Conservation (phyloP, 2,113 vertebrate species). For the Tauraco erythrolophus region DNA sequence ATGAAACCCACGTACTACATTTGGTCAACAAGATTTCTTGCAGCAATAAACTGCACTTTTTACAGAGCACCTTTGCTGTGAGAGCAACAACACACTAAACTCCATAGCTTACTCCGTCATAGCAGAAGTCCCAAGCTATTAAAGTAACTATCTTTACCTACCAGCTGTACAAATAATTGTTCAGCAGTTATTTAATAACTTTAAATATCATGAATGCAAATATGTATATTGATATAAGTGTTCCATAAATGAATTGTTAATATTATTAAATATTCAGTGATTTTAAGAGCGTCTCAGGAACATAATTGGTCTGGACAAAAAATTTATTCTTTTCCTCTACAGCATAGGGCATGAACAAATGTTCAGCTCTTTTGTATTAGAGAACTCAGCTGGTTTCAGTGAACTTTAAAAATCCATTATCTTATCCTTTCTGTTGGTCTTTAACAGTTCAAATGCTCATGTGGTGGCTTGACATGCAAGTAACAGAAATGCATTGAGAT, state of each 20-base stretch:
- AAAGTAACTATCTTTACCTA: not conserved
- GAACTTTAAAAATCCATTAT: not conserved
- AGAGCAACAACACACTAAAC: not conserved
- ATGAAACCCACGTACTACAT: constrained; percentile 44
- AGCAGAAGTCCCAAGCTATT: not conserved
- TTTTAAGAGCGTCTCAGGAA: not conserved
- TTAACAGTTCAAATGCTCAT: not conserved
- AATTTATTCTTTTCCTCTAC: not conserved
- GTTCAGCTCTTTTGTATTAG: not conserved
- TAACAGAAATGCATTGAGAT: not conserved
- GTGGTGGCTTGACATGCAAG: not conserved
- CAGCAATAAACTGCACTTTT: constrained; percentile 40
- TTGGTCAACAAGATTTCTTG: constrained; percentile 58
- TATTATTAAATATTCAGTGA: not conserved
- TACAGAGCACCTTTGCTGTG: not conserved
- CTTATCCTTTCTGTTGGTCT: not conserved
- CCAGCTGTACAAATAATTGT: not conserved
- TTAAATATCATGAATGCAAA: not conserved
- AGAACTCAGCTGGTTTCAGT: not conserved
- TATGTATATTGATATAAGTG: not conserved
- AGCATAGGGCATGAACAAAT: not conserved
- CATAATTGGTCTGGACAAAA: not conserved
- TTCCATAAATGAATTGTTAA: not conserved
- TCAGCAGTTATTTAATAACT: not conserved
- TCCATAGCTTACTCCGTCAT: not conserved